Percentiles rank a stretch among this genome's conserved stretches.
These are phyloP conservation scores for Drosophila micromelanica DNA, from an alignment of 1,140 invertebrate species.

Conservation along the genomic window DNA sequence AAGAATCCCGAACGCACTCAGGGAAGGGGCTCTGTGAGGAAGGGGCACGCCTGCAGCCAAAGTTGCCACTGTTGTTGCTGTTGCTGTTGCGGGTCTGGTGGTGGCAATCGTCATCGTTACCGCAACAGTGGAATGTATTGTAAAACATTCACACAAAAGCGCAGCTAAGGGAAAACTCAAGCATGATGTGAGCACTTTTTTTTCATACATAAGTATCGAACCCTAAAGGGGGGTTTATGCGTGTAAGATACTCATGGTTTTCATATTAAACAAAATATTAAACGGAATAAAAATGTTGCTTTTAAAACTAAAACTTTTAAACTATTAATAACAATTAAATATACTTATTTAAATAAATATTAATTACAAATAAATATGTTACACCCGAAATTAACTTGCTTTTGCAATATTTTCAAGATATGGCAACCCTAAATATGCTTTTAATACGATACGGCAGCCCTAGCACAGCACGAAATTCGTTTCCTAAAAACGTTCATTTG, in stretches of 20 bases:
- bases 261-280: background rate
- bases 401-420: background rate
- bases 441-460: too few relatives aligned
- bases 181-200: slow-evolving; percentile 69
- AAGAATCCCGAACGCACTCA: background rate
- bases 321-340: too few relatives aligned
- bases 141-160: slow-evolving; percentile 75
- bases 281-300: too few relatives aligned
- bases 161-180: slow-evolving; percentile 62
- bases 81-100: slow-evolving; percentile 21
- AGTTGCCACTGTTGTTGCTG: slow-evolving; percentile 67
- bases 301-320: too few relatives aligned
- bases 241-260: slow-evolving; percentile 21
- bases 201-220: background rate
- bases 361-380: too few relatives aligned
- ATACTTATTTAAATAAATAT: too few relatives aligned
- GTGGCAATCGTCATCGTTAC: slow-evolving; percentile 77
- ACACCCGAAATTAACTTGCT: background rate
- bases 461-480: too few relatives aligned
- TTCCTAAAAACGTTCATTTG: background rate
- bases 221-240: slow-evolving; percentile 55
- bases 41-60: slow-evolving; percentile 61
- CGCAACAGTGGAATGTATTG: slow-evolving; percentile 79
- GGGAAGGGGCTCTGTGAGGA: background rate
- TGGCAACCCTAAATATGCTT: too few relatives aligned